Conservation (phyloP, 2,113 vertebrate genomes). For the Coregonus clupeaformis region DNA sequence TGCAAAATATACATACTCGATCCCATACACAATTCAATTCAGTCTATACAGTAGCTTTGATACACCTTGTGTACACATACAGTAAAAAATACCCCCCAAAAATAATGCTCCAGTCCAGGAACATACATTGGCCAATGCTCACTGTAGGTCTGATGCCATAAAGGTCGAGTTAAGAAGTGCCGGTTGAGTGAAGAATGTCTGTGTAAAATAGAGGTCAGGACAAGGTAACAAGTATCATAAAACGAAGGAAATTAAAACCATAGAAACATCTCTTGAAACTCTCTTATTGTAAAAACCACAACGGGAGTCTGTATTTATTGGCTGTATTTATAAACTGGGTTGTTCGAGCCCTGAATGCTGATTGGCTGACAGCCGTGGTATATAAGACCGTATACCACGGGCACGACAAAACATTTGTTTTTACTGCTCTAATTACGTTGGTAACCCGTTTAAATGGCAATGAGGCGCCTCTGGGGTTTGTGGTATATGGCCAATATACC, state of each 20-base stretch:
- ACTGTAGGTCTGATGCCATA: background rate
- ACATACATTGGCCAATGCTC: background rate
- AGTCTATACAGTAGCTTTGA: background rate
- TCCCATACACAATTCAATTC: background rate
- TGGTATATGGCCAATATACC: too few relatives aligned
- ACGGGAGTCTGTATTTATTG: background rate
- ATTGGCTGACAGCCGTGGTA: too few relatives aligned
- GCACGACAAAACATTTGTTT: too few relatives aligned
- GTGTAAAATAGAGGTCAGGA: background rate
- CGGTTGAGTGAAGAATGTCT: background rate
- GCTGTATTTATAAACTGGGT: background rate
- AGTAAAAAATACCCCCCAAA: background rate
- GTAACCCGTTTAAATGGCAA: too few relatives aligned
- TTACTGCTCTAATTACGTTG: too few relatives aligned
- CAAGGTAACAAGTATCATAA: conserved; percentile 5
- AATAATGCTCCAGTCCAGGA: background rate
- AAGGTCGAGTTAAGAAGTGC: background rate
- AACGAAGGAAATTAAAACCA: conserved; percentile 16
- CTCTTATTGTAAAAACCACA: too few relatives aligned
- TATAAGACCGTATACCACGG: too few relatives aligned
- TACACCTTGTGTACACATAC: background rate
- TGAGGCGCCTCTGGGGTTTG: too few relatives aligned
- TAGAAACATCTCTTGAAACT: background rate
- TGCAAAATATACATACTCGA: background rate
- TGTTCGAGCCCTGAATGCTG: too few relatives aligned